Evolutionary conservation across 2,113 vertebrate species (phyloP).

Genomic region (Chroicocephalus ridibundus): DNA sequence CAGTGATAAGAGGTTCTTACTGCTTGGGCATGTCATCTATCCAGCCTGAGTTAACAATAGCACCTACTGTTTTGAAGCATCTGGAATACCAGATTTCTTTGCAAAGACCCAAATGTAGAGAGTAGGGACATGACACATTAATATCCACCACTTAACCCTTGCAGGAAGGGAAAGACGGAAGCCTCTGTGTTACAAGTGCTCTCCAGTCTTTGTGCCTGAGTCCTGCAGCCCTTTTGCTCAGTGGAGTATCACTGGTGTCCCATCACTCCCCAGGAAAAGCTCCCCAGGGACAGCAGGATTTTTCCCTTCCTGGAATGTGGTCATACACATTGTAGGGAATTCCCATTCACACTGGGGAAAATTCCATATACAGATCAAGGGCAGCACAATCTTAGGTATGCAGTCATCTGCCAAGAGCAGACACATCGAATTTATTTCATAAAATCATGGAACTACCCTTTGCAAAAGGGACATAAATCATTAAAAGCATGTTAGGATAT

Average conservation of each 20-base stretch:
- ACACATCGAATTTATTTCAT: constrained; percentile 13
- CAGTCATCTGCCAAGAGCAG: background rate
- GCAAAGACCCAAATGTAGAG: background rate
- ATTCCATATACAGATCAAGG: background rate
- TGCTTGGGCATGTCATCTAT: background rate
- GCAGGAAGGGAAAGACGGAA: background rate
- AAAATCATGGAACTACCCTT: constrained; percentile 18
- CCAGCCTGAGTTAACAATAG: background rate
- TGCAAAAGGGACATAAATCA: constrained; percentile 48
- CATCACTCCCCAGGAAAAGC: background rate
- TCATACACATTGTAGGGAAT: background rate
- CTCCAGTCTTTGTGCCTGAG: background rate
- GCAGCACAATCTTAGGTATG: constrained; percentile 1
- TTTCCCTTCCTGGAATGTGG: background rate
- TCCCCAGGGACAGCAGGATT: background rate
- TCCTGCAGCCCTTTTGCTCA: background rate
- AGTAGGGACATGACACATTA: background rate
- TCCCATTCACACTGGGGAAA: background rate
- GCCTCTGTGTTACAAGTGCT: background rate
- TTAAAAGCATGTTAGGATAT: constrained; percentile 48
- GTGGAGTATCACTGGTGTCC: background rate
- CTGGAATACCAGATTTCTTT: background rate
- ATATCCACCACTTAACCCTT: background rate
- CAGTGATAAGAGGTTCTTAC: background rate
- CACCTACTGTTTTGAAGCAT: background rate